These are phyloP conservation scores for Ptychochromis oligacanthus DNA, from an alignment of 2,113 vertebrate species.

Conservation along the genomic window DNA sequence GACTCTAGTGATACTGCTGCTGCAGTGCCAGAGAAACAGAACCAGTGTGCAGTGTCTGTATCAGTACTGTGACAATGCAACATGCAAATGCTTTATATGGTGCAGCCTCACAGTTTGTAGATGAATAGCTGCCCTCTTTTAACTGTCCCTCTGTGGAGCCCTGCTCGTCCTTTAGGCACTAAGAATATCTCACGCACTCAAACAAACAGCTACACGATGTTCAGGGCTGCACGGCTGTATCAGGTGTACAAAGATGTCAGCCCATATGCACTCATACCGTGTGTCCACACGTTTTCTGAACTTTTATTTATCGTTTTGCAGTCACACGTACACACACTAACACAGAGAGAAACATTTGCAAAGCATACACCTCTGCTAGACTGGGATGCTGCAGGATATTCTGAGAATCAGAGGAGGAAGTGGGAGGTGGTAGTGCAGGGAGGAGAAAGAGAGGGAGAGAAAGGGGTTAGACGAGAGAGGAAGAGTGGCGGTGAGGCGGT, in stretches of 20 bases:
- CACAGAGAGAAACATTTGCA: constrained; percentile 4
- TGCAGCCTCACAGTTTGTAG: constrained; percentile 5
- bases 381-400: constrained; percentile 71
- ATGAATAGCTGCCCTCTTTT: constrained; percentile 60
- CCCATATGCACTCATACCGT: background rate
- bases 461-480: constrained; percentile 12
- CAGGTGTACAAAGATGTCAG: background rate
- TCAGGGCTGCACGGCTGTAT: background rate
- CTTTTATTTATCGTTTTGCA: background rate
- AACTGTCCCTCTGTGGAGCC: constrained; percentile 40
- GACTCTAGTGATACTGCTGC: background rate
- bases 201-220: background rate
- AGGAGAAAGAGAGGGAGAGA: constrained; percentile 13
- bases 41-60: background rate
- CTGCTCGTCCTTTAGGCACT: background rate
- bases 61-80: constrained; percentile 20
- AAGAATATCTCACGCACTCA: background rate
- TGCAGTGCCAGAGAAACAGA: constrained; percentile 20
- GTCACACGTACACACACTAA: background rate
- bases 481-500: constrained; percentile 20
- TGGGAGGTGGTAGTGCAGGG: constrained; percentile 45
- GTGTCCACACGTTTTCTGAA: background rate
- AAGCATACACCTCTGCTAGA: constrained; percentile 14
- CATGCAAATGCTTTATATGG: constrained; percentile 9
- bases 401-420: constrained; percentile 40